Conservation (phyloP, 53 echinoderm and acorn worm species). For the Patiria pectinifera region DNA sequence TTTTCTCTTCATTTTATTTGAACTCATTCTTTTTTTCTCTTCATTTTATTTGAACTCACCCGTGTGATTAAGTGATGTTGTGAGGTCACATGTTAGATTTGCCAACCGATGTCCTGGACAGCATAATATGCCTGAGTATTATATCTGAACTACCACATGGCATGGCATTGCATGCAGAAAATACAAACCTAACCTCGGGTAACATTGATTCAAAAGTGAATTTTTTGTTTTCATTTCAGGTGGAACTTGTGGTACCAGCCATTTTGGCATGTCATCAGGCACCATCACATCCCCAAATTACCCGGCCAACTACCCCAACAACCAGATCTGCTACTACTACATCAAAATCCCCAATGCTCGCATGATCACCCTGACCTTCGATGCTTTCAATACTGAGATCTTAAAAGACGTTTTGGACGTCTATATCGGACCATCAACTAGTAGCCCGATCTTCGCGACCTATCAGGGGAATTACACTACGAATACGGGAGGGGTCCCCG, state of each 20-base stretch:
- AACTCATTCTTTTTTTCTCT: too few relatives aligned
- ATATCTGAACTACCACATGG: too few relatives aligned
- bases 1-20: too few relatives aligned
- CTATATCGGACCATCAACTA: neutral
- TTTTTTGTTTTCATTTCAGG: conserved; percentile 13
- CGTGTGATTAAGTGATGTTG: too few relatives aligned
- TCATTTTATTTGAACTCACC: too few relatives aligned
- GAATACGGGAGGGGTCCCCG: neutral
- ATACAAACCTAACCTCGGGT: neutral
- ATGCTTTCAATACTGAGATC: conserved; percentile 36
- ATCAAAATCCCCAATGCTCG: conserved; percentile 39
- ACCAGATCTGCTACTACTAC: conserved; percentile 25
- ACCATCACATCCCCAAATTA: conserved; percentile 20
- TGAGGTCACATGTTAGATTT: too few relatives aligned
- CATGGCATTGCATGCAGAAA: neutral
- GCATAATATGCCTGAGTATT: too few relatives aligned
- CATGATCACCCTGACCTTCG: conserved; percentile 53
- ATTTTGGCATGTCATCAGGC: neutral
- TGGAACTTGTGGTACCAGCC: neutral
- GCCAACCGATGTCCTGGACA: too few relatives aligned
- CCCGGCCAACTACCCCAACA: neutral
- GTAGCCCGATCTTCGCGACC: neutral
- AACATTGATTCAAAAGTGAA: too few relatives aligned
- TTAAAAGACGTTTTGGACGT: conserved; percentile 55
- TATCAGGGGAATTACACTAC: conserved; percentile 26